Base-by-base conservation (phyloP, 2,888 invertebrate species). In the Hanleya hanleyi region DNA sequence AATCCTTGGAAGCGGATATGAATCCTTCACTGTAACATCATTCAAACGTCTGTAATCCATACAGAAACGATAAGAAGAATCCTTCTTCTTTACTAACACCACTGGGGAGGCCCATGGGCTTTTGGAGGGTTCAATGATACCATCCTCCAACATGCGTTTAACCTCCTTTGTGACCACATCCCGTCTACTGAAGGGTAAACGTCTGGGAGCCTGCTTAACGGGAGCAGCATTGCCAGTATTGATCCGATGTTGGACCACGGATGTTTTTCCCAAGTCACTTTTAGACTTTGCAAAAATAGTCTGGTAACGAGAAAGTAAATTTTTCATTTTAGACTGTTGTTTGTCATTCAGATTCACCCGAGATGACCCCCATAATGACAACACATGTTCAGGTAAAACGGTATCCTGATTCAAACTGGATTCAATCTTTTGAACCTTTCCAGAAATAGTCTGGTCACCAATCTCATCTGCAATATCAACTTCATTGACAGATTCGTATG, bases 81-180 rank as follows among this genome's bases (percentile, higher is more conserved):
- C 68, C 22, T 68, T 70, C 51, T 73, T 70, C 22, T 32, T 18
- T 4, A 66, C 70, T 29, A 70, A 33, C 0, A 70, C 70, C 0
- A 70, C 33, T 1, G 70, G 73, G n/a, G 57, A 22, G 18, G 73
- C 57, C 70, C 73, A 73, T 3, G 73, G 70, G 51, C 67, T 67
- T 9, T 36, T 57, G 22, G 70, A 65, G 18, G 69, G 41, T 37
- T 73, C 73, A 15, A 73, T 73, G 26, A 73, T n/a, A 7, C 50
- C 73, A 50, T 64, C 57, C 5, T 64, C 38, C 35, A 69, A 41
- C 49, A 73, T 49, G 15, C 49, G 49, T 29, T 67, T 15, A 15
- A 72, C 35, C 22, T 73, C 61, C 47, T 37, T 9, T 61, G n/a
- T 36, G 47, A 71, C 41, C n/a, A 57, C 62, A 15, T 33, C 32